Evolutionary conservation across 2,888 invertebrate genomes (phyloP).

Genomic region (Tiphia femorata): DNA sequence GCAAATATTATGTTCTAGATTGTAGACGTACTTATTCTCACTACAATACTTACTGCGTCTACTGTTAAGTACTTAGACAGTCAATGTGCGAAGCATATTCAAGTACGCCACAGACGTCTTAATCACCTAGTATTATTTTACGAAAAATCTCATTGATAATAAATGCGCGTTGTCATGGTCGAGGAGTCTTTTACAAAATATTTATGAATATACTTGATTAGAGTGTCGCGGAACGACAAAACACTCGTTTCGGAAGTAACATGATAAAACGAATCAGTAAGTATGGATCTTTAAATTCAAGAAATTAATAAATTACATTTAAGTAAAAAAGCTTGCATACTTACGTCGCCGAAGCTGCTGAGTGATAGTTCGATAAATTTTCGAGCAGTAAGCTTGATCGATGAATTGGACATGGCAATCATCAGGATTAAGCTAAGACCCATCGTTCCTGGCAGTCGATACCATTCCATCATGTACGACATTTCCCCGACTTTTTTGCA

Average conservation of each 20-base stretch:
- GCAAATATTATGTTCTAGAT: no score
- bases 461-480: conserved; percentile 47
- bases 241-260: no score
- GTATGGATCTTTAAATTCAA: no score
- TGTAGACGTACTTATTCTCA: no score
- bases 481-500: conserved; percentile 37
- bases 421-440: conserved; percentile 27
- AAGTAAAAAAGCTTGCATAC: no score
- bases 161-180: no score
- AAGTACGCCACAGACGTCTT: conserved; percentile 9
- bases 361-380: conserved; percentile 48
- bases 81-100: conserved; percentile 5
- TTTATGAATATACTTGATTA: no score
- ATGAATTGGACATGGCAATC: conserved; percentile 37
- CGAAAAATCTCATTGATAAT: conserved; percentile 9
- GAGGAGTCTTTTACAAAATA: conserved; percentile 8
- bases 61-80: neutral
- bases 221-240: no score
- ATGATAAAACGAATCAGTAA: no score
- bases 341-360: conserved; percentile 9
- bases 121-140: conserved; percentile 6
- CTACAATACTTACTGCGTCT: no score
- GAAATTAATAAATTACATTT: no score
- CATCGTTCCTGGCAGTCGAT: conserved; percentile 32
- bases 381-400: conserved; percentile 49